Evolutionary conservation across 2,113 vertebrate species (phyloP).

Genomic region (Tinamus guttatus): DNA sequence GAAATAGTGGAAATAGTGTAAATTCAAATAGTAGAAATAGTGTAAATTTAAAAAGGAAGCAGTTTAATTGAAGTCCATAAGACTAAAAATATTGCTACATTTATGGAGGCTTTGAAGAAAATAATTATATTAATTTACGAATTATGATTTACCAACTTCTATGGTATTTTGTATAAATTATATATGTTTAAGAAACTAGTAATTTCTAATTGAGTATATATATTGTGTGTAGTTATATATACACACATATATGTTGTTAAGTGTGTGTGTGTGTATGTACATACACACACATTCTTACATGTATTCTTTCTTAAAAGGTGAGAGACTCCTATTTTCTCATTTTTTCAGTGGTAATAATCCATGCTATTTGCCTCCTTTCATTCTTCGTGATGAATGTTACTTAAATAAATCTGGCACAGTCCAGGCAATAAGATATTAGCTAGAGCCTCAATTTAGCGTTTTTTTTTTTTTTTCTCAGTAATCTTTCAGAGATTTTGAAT

Average conservation of each 20-base stretch:
- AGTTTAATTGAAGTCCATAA: fast-evolving
- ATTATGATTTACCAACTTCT: too few species aligned
- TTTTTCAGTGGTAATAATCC: background rate
- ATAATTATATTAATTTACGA: background rate
- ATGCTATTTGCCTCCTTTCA: background rate
- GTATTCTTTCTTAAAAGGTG: background rate
- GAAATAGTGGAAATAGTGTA: too few species aligned
- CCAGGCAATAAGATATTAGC: fast-evolving
- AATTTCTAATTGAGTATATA: fast-evolving
- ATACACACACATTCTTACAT: too few species aligned
- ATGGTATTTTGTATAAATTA: fast-evolving
- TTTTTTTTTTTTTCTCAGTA: background rate
- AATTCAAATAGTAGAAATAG: too few species aligned
- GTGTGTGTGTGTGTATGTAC: background rate
- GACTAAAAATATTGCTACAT: fast-evolving
- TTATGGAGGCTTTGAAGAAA: background rate
- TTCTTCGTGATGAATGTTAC: background rate
- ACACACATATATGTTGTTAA: too few species aligned
- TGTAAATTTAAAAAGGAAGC: background rate
- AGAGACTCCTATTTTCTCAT: fast-evolving
- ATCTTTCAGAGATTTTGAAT: background rate
- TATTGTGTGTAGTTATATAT: background rate
- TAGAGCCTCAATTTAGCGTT: fast-evolving
- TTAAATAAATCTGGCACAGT: background rate
- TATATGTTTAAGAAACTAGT: background rate